Evolutionary conservation across 2,797 vertebrate genomes (phyloP).

Genomic region (Rhodeus uyekii): DNA sequence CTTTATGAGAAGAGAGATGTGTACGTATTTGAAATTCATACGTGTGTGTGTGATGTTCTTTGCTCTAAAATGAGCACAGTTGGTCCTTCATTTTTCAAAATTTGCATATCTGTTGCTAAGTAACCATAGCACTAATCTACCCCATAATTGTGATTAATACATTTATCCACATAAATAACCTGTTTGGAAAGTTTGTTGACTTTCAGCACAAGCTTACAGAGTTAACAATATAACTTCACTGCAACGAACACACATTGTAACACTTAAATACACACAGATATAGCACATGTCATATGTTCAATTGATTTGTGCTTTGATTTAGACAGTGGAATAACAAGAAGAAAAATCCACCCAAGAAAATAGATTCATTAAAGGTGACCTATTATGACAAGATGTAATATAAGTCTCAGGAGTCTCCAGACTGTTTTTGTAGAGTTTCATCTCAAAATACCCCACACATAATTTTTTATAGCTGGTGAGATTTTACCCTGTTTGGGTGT

Average conservation of each 20-base stretch:
- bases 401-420: too few species aligned
- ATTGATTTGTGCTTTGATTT: too few species aligned
- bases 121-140: slow-evolving; percentile 7
- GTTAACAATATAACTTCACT: neutral
- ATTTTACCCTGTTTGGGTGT: too few species aligned
- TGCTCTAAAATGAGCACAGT: neutral
- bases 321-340: too few species aligned
- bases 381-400: too few species aligned
- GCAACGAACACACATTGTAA: neutral
- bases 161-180: neutral
- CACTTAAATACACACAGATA: neutral
- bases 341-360: too few species aligned
- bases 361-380: too few species aligned
- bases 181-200: slow-evolving; percentile 1
- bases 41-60: neutral
- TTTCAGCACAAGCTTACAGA: neutral
- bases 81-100: neutral
- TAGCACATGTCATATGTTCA: neutral
- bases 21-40: neutral
- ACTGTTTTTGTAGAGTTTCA: too few species aligned
- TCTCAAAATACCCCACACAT: too few species aligned
- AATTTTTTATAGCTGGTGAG: too few species aligned
- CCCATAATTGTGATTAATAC: neutral
- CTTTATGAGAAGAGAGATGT: neutral
- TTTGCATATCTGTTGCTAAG: slow-evolving; percentile 18